Evolutionary conservation across 2,888 invertebrate genomes (phyloP).

Genomic region (Nemotelus nigrinus): DNA sequence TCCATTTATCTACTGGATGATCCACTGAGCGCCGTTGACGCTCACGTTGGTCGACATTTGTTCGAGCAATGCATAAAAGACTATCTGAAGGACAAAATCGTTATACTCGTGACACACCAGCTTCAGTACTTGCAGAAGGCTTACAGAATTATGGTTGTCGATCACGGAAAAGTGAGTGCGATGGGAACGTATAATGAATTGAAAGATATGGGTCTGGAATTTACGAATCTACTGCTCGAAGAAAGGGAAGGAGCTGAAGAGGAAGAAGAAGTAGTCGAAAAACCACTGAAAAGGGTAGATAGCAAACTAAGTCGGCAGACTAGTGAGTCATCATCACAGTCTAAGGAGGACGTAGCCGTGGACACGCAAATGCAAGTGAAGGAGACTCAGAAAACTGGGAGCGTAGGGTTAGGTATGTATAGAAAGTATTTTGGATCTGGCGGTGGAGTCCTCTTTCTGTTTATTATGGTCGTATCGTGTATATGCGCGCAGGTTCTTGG

Average conservation of each 20-base stretch:
- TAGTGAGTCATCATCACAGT: conserved; percentile 66
- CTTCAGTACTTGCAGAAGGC: conserved; percentile 79
- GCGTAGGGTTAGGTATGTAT: conserved; percentile 71
- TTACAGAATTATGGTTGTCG: conserved; percentile 67
- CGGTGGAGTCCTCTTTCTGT: conserved; percentile 72
- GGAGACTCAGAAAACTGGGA: conserved; percentile 72
- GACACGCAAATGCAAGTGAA: conserved; percentile 63
- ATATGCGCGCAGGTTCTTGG: conserved; percentile 75
- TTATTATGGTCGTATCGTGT: conserved; percentile 72
- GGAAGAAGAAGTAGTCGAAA: conserved; percentile 48
- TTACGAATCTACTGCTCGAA: conserved; percentile 75
- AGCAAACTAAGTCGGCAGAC: conserved; percentile 60
- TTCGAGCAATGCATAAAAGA: conserved; percentile 73
- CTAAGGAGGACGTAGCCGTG: conserved; percentile 67
- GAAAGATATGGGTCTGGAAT: conserved; percentile 78
- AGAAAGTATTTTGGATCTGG: conserved; percentile 77
- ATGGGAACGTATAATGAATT: conserved; percentile 78
- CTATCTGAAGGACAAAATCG: conserved; percentile 73
- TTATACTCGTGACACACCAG: conserved; percentile 85
- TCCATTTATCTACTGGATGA: conserved; percentile 91
- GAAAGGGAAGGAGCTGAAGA: conserved; percentile 64
- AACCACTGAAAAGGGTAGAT: conserved; percentile 58
- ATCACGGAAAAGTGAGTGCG: conserved; percentile 64
- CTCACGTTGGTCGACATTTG: conserved; percentile 87
- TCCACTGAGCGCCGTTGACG: conserved; percentile 92